These are phyloP conservation scores for Synanthedon formicaeformis DNA, from an alignment of 2,888 invertebrate genomes.

Conservation along the genomic window DNA sequence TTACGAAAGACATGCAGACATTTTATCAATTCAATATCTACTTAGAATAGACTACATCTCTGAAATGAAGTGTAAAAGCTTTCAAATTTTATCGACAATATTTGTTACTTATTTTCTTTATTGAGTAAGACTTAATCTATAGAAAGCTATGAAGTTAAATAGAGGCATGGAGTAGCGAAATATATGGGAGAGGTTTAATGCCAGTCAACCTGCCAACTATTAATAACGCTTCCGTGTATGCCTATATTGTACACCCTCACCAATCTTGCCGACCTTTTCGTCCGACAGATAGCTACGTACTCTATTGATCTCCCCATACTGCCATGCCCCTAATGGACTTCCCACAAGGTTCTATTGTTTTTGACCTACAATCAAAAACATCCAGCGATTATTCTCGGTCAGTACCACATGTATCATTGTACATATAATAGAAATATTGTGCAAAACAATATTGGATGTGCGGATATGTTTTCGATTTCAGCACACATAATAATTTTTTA, in stretches of 20 bases:
- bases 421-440: conserved; percentile 15
- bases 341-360: conserved; percentile 43
- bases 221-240: conserved; percentile 34
- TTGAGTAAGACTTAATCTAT: too few relatives aligned
- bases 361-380: conserved; percentile 38
- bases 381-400: conserved; percentile 12
- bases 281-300: conserved; percentile 29
- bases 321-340: conserved; percentile 53
- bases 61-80: too few relatives aligned
- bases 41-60: too few relatives aligned
- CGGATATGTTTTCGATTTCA: too few relatives aligned
- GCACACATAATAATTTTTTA: too few relatives aligned
- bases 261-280: conserved; percentile 30
- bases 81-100: too few relatives aligned
- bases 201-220: conserved; percentile 38
- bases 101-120: too few relatives aligned
- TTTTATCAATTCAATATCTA: neutral
- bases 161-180: conserved; percentile 23
- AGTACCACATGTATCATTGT: conserved; percentile 18
- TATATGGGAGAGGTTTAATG: conserved; percentile 24
- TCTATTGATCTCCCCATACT: conserved; percentile 58
- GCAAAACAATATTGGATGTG: too few relatives aligned
- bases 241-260: conserved; percentile 25
- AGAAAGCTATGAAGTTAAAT: too few relatives aligned
- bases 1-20: neutral